Evolutionary conservation across 2,888 invertebrate genomes (phyloP).

Genomic region (Acanthosepion esculentum): DNA sequence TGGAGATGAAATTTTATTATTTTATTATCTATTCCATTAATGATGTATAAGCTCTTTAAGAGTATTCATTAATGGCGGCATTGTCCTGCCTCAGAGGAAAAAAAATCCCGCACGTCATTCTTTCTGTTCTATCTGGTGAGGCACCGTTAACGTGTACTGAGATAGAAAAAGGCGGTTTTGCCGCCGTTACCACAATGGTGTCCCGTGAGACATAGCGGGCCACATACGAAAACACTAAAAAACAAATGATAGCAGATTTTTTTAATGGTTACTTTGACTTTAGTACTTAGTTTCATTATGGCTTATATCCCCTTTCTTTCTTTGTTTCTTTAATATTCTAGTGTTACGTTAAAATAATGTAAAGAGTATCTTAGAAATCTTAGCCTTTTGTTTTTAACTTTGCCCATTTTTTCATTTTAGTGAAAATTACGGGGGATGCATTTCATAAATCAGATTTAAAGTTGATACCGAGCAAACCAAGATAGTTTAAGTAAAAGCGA

Average conservation of each 20-base stretch:
- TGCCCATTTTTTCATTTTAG: no score
- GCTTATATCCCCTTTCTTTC: not conserved
- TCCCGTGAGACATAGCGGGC: not conserved
- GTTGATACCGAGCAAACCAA: no score
- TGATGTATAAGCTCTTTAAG: slow-evolving; percentile 8
- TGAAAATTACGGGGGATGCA: no score
- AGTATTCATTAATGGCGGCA: not conserved
- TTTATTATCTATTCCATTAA: slow-evolving; percentile 21
- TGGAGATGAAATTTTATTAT: slow-evolving; percentile 11
- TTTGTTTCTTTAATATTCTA: no score
- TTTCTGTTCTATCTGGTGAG: not conserved
- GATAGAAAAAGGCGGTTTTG: no score
- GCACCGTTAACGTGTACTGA: not conserved
- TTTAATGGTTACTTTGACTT: not conserved
- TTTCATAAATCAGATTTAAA: no score
- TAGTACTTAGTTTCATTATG: not conserved
- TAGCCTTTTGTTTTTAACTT: no score
- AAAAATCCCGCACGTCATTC: not conserved
- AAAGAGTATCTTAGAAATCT: no score
- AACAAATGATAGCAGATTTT: not conserved
- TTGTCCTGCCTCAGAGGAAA: slow-evolving; percentile 25
- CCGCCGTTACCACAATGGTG: not conserved
- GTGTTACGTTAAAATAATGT: no score
- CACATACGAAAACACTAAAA: not conserved
- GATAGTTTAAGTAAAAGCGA: no score